Evolutionary conservation across 2,888 invertebrate genomes (phyloP).

Genomic region (Lamproptera curius): DNA sequence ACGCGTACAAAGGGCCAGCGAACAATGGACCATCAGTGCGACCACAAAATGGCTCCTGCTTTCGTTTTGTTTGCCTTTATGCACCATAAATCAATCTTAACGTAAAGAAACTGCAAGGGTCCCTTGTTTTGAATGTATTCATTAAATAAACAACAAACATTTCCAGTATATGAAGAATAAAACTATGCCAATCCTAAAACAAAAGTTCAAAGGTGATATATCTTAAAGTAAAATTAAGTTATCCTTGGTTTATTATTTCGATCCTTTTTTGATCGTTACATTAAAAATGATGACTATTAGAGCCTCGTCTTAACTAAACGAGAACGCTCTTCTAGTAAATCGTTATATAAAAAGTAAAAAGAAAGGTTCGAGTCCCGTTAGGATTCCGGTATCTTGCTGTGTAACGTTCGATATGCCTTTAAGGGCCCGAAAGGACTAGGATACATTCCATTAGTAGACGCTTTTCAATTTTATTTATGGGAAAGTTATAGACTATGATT

Average conservation of each 20-base stretch:
- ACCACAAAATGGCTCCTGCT: conserved; percentile 66
- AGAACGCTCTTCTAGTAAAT: conserved; percentile 61
- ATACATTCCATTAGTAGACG: conserved; percentile 24
- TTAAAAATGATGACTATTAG: conserved; percentile 25
- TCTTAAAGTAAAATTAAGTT: no score
- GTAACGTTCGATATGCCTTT: conserved; percentile 28
- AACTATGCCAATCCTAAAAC: no score
- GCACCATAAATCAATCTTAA: conserved; percentile 48
- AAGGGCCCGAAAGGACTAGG: conserved; percentile 24
- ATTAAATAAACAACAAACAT: background rate
- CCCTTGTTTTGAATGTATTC: conserved; percentile 11
- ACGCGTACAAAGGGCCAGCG: conserved; percentile 50
- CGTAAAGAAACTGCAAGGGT: conserved; percentile 28
- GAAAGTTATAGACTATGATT: no score
- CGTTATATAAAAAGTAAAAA: conserved; percentile 61
- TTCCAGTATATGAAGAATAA: no score
- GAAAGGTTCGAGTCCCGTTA: conserved; percentile 63
- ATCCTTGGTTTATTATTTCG: no score
- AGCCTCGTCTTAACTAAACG: conserved; percentile 59
- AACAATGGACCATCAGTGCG: conserved; percentile 54
- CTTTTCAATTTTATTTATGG: no score
- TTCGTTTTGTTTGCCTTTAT: conserved; percentile 43
- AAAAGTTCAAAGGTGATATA: no score
- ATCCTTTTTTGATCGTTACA: conserved; percentile 2
- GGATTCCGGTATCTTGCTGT: conserved; percentile 54